Conservation (phyloP, 2,113 vertebrate genomes). For the Collichthys lucidus region DNA sequence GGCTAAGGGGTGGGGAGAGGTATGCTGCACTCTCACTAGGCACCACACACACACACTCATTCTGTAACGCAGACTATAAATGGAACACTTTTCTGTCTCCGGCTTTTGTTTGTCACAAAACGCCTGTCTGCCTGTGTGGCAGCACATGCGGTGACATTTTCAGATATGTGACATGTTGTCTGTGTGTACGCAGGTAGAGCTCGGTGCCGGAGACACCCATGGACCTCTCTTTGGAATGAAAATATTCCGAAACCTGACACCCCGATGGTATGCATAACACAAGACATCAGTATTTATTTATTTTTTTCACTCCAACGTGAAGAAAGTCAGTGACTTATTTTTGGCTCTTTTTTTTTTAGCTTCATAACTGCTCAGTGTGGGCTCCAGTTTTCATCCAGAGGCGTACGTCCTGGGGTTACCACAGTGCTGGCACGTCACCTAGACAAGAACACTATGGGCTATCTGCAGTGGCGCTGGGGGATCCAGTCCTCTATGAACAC, state of each 20-base stretch:
- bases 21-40: conserved; percentile 26
- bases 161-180: not conserved
- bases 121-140: conserved; percentile 1
- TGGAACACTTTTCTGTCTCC: not conserved
- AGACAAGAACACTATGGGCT: conserved; percentile 98
- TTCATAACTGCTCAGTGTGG: conserved; percentile 93
- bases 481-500: conserved; percentile 98
- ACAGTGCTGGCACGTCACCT: conserved; percentile 94
- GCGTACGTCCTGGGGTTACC: conserved; percentile 91
- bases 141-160: not conserved
- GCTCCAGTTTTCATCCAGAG: conserved; percentile 94
- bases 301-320: not conserved
- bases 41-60: not conserved
- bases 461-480: conserved; percentile 98
- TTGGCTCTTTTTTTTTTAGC: conserved; percentile 71
- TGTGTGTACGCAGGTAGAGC: conserved; percentile 87
- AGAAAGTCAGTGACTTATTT: not conserved
- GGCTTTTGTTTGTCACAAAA: conserved; percentile 5
- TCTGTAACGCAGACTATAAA: not conserved
- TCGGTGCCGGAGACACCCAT: conserved; percentile 94
- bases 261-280: conserved; percentile 86
- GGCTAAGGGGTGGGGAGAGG: conserved; percentile 97
- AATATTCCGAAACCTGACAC: conserved; percentile 95
- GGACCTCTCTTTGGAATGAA: conserved; percentile 95
- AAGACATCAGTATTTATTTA: not conserved